Evolutionary conservation across 2,797 vertebrate genomes (phyloP).

Genomic region (Sardinella longiceps): DNA sequence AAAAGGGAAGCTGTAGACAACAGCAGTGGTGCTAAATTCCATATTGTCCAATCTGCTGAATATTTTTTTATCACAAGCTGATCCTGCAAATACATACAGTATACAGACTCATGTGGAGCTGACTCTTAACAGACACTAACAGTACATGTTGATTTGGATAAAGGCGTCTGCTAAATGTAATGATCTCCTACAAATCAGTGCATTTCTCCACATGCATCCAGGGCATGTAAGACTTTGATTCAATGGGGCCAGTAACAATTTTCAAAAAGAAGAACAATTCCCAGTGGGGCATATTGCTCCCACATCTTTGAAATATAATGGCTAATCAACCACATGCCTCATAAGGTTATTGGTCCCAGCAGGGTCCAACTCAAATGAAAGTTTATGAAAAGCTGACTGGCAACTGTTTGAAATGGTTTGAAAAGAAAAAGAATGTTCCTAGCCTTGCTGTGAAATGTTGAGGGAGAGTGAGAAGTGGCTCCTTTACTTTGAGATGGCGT

Average conservation of each 20-base stretch:
- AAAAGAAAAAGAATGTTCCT: not conserved
- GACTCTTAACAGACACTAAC: not conserved
- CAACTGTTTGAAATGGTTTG: not conserved
- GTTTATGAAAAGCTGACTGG: not conserved
- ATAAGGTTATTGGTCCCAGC: not conserved
- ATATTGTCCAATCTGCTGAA: not conserved
- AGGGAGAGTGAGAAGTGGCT: not conserved
- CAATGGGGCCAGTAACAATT: not conserved
- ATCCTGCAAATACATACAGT: not conserved
- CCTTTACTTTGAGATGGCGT: not conserved
- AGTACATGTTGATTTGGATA: too few species aligned
- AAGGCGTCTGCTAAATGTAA: too few species aligned
- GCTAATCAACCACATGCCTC: constrained; percentile 12
- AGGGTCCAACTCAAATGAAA: not conserved
- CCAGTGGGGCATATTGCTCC: not conserved
- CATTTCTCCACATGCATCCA: too few species aligned
- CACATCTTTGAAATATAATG: constrained; percentile 4
- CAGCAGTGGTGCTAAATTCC: not conserved
- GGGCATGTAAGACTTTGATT: not conserved
- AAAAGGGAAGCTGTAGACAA: not conserved
- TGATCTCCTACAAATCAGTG: not conserved
- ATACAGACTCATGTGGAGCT: not conserved
- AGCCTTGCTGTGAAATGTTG: not conserved
- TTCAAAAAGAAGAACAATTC: not conserved
- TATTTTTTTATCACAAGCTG: not conserved